Evolutionary conservation across 2,888 invertebrate genomes (phyloP).

Genomic region (Carabus problematicus): DNA sequence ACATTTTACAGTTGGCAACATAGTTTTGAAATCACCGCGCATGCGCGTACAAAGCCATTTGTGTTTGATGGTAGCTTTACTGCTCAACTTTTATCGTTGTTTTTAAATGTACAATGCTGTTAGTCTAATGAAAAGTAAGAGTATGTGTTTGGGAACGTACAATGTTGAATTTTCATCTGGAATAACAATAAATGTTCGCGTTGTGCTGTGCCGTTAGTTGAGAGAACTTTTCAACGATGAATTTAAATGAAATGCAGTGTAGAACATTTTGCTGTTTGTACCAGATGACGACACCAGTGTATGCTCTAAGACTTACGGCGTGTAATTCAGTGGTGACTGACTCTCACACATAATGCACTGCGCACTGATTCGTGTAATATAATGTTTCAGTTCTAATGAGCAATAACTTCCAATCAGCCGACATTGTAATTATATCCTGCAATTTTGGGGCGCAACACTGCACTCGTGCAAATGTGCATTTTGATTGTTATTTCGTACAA

Average conservation of each 20-base stretch:
- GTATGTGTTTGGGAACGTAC: slow-evolving; percentile 6
- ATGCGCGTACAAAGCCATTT: slow-evolving; percentile 3
- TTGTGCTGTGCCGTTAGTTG: no score
- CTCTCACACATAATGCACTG: neutral
- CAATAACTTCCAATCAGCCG: slow-evolving; percentile 37
- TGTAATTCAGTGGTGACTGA: neutral
- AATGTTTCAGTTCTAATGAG: slow-evolving; percentile 31
- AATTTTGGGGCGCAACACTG: slow-evolving; percentile 13
- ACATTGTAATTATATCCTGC: slow-evolving; percentile 31
- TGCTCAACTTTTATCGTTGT: slow-evolving; percentile 29
- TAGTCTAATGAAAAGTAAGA: slow-evolving; percentile 24
- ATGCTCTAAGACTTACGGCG: no score
- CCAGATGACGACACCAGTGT: no score
- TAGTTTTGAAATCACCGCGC: no score
- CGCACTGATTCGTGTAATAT: slow-evolving; percentile 33
- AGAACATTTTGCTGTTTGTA: no score
- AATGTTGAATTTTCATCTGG: neutral
- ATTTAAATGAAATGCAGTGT: no score
- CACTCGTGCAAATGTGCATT: slow-evolving; percentile 1
- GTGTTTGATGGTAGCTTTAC: slow-evolving; percentile 5
- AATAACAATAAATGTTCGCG: no score
- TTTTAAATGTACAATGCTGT: slow-evolving; percentile 27
- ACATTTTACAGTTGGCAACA: no score
- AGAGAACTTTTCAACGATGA: no score
- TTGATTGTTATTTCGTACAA: slow-evolving; percentile 25